A percentile compares a stretch with the other conserved stretches of the same genome.
Evolutionary conservation across 1,140 invertebrate genomes (phyloP).

Genomic region (Lordiphosa collinella): DNA sequence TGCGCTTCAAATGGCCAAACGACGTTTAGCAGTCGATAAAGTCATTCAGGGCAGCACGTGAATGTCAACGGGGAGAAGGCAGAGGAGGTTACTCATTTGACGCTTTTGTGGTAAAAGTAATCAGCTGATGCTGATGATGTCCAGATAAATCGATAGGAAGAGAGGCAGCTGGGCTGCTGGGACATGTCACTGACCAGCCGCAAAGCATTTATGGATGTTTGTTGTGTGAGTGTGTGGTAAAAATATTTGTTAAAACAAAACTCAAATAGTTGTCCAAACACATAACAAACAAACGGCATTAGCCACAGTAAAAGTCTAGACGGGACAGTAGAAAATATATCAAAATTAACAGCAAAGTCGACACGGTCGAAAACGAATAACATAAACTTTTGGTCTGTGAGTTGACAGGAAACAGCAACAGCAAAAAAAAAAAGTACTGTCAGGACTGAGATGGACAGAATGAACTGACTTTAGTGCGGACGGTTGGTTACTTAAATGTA

Average conservation of each 20-base stretch:
- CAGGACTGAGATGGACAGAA: constrained; percentile 21
- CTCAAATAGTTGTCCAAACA: constrained; percentile 39
- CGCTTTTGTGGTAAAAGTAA: constrained; percentile 74
- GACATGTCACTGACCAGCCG: constrained; percentile 38
- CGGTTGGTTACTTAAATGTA: constrained; percentile 2
- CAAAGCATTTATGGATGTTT: constrained; percentile 62
- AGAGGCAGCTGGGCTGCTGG: constrained; percentile 6
- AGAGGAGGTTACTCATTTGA: constrained; percentile 51
- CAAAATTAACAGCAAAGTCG: constrained; percentile 69
- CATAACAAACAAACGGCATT: constrained; percentile 17
- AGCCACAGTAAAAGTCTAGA: constrained; percentile 52
- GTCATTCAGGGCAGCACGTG: constrained; percentile 70
- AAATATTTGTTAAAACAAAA: constrained; percentile 63
- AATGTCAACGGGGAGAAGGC: constrained; percentile 35
- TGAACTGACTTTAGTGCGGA: too few relatives aligned
- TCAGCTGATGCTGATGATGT: constrained; percentile 66
- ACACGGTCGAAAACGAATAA: constrained; percentile 41
- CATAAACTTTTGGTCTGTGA: constrained; percentile 16
- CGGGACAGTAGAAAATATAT: constrained; percentile 29
- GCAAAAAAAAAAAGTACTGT: constrained; percentile 20
- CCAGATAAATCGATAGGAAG: constrained; percentile 52
- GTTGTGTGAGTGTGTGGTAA: constrained; percentile 34
- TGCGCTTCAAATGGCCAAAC: constrained; percentile 74
- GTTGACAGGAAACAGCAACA: constrained; percentile 18
- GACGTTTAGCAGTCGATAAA: constrained; percentile 77